These are phyloP conservation scores for Drosophila azteca DNA, from an alignment of 1,140 invertebrate species.

Conservation along the genomic window DNA sequence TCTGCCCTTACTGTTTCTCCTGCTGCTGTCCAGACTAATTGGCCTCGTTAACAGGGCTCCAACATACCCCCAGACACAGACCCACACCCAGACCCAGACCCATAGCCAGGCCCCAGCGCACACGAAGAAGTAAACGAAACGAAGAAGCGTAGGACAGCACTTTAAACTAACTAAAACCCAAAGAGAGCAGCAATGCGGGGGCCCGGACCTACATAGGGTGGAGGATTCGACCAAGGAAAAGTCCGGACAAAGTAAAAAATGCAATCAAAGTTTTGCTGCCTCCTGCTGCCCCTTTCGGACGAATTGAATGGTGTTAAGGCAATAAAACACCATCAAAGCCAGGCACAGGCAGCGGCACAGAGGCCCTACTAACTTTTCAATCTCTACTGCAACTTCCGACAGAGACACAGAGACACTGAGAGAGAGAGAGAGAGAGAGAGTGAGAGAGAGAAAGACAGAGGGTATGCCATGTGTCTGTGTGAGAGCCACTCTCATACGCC, in stretches of 20 bases:
- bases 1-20: not conserved
- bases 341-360: slow-evolving; percentile 8
- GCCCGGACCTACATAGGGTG: not conserved
- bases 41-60: slow-evolving; percentile 72
- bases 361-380: slow-evolving; percentile 70
- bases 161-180: slow-evolving; percentile 75
- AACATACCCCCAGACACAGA: slow-evolving; percentile 12
- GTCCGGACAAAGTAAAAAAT: slow-evolving; percentile 51
- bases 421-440: not conserved
- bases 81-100: slow-evolving; percentile 1
- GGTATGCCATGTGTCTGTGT: slow-evolving; percentile 23
- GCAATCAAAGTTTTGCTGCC: slow-evolving; percentile 74
- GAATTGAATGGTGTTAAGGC: slow-evolving; percentile 68
- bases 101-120: not conserved
- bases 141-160: slow-evolving; percentile 29
- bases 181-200: slow-evolving; percentile 35
- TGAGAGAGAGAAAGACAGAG: slow-evolving; percentile 8
- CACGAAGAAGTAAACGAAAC: slow-evolving; percentile 8
- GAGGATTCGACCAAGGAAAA: slow-evolving; percentile 12
- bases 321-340: slow-evolving; percentile 74
- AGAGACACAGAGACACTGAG: slow-evolving; percentile 29
- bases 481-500: slow-evolving; percentile 20
- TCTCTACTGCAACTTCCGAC: slow-evolving; percentile 68
- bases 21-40: slow-evolving; percentile 55
- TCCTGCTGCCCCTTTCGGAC: slow-evolving; percentile 10